Evolutionary conservation across 1,140 invertebrate species (phyloP).

Genomic region (Caenorhabditis latens): DNA sequence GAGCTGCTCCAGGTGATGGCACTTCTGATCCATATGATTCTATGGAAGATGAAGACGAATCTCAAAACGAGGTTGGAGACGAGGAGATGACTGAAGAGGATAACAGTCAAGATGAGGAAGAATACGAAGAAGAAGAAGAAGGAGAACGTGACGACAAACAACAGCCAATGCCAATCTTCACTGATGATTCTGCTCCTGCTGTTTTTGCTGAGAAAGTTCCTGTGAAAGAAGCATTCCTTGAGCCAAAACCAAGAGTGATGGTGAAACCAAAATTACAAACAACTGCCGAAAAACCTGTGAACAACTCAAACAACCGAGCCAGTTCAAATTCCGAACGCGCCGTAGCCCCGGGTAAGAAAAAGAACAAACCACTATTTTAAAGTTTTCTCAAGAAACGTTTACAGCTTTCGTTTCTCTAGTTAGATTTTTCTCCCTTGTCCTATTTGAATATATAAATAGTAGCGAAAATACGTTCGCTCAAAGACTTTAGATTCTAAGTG

Average conservation of each 20-base stretch:
- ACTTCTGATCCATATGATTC: background rate
- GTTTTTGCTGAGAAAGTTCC: slow-evolving; percentile 10
- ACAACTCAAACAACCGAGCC: background rate
- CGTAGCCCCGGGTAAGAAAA: too few relatives aligned
- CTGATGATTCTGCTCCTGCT: background rate
- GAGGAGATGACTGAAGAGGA: slow-evolving; percentile 26
- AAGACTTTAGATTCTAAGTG: too few relatives aligned
- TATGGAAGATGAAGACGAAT: background rate
- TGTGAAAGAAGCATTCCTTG: slow-evolving; percentile 19
- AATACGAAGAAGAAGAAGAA: slow-evolving; percentile 22
- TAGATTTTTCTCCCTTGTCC: too few relatives aligned
- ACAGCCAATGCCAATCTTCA: background rate
- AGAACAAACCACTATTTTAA: too few relatives aligned
- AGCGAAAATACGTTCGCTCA: too few relatives aligned
- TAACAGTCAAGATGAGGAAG: background rate
- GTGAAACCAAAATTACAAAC: background rate
- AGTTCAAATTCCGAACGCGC: too few relatives aligned
- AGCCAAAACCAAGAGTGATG: background rate
- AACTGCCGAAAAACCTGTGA: background rate
- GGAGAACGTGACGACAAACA: background rate
- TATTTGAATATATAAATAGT: too few relatives aligned
- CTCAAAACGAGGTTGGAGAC: background rate
- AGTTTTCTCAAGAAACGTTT: too few relatives aligned
- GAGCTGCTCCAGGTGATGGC: background rate
- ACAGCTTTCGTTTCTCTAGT: too few relatives aligned